Base-by-base conservation (phyloP, 2,113 vertebrate species). In the Ceyx margarethae region DNA sequence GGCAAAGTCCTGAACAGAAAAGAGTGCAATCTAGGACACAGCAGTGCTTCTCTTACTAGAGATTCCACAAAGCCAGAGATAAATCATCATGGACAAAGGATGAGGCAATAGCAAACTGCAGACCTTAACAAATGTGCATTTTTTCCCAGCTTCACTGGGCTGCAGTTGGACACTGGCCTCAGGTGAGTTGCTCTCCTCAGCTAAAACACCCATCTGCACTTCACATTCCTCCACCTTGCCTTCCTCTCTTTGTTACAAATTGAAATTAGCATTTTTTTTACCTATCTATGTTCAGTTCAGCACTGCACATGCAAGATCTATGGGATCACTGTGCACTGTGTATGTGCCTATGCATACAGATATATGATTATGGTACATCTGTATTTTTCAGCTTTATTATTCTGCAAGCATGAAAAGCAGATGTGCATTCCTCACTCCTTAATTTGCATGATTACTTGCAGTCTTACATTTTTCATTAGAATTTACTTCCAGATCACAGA, bases 361-460 rank as follows among this genome's bases (percentile, higher is more conserved):
- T 33, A 28, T 22, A 16, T 57, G 62, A 37, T 65, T 58, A 42
- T 11, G 62, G 66, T 31, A 58, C 17, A 74, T 56, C 43, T 45
- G 7, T 50, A 15, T 62, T 79, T 77, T 80, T 66, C 72, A 92
- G 33, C 75, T 66, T 46, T 68, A 67, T 68, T 67, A 69, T 10
- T 92, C 73, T 89, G 64, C 67, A 42, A 66, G 42, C 75, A 54
- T 29, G 82, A 85, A 80, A 80, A 73, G 65, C 29, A 89, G 23
- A 48, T 29, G 15, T 40, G 11, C 42, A 11, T 82, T 62, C 60
- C 33, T 80, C 8, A 8, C 53, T 82, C 81, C 46, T 79, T 77
- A 58, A 85, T 96, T 94, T 91, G 60, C 67, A 82, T 43, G 54
- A 51, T 76, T 40, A 43, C 33, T 82, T 33, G 15, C 82, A 82